phyloP scores from a whole-genome alignment of 2,888 invertebrate species.

The Sesamia inferens region DNA sequence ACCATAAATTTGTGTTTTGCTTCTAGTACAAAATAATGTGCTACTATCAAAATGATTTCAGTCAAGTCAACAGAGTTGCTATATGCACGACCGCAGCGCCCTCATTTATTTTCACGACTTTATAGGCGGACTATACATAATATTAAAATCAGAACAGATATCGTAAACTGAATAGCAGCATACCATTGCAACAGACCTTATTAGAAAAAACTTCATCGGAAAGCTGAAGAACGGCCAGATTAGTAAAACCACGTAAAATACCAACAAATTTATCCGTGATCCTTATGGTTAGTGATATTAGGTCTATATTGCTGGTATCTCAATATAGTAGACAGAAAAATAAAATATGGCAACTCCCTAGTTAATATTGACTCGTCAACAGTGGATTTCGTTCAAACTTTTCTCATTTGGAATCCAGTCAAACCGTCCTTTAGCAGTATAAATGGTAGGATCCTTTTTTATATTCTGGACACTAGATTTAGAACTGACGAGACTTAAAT shows the following conservation, averaged over 20 bases:
- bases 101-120: no score
- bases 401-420: slow-evolving; percentile 87
- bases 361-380: slow-evolving; percentile 89
- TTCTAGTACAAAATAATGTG: no score
- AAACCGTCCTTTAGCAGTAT: slow-evolving; percentile 68
- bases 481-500: neutral
- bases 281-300: slow-evolving; percentile 12
- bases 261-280: neutral
- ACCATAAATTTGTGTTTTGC: no score
- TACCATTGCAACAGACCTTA: slow-evolving; percentile 73
- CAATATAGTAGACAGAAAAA: slow-evolving; percentile 41
- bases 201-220: slow-evolving; percentile 88
- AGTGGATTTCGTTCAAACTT: slow-evolving; percentile 86
- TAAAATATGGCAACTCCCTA: slow-evolving; percentile 77
- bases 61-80: no score
- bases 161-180: slow-evolving; percentile 65
- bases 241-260: slow-evolving; percentile 12
- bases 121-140: no score
- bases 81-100: no score
- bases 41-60: no score
- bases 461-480: slow-evolving; percentile 46
- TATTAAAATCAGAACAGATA: slow-evolving; percentile 26
- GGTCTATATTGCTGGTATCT: slow-evolving; percentile 16
- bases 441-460: slow-evolving; percentile 67
- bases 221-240: slow-evolving; percentile 67